Evolutionary conservation across 2,113 vertebrate species (phyloP), one percentile per base, ranked within the genome.

Genomic region (Corythoichthys haematopterus): DNA sequence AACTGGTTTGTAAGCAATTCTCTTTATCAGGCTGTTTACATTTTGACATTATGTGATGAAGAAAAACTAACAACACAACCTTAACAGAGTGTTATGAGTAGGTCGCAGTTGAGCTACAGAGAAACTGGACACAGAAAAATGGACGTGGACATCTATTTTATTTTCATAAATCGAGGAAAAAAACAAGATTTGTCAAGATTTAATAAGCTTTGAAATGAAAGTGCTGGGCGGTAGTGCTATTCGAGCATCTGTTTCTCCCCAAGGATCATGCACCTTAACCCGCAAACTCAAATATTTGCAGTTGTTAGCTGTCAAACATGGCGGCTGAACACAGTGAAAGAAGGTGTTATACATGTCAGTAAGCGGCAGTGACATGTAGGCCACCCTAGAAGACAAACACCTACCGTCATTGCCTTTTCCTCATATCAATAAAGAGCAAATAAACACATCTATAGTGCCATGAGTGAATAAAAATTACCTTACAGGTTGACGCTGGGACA

Each of bases 261-360:
- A 82, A 85, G 77, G 81, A 80, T 79, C 71, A 76, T 80, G 14
- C 5, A 64, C 72, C 74, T 77, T 81, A 85, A 71, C 84, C 81
- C 20, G 1, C 20, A 28, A 28, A 28, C 20, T 76, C 70, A 76
- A 71, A 79, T 70, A 74, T 56, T 72, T 75, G 77, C 73, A 78
- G 84, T 85, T 88, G 87, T 90, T 84, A 84, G 66, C 87, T 88
- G 85, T 88, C 84, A 88, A 61, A 82, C 78, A 8, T 82, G 79
- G 77, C 70, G 37, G 70, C 69, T 71, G 52, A 75, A 80, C 80
- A 82, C 83, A 77, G 73, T 80, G 79, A 64, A 80, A 84, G 76
- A 77, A 77, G 81, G 82, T 87, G 87, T 85, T 86, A 58, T 74
- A 86, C 73, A 72, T 77, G 77, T 35, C 78, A 59, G 83, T 77